phyloP scores from a whole-genome alignment of 1,140 invertebrate species.

The Amyelois transitella region DNA sequence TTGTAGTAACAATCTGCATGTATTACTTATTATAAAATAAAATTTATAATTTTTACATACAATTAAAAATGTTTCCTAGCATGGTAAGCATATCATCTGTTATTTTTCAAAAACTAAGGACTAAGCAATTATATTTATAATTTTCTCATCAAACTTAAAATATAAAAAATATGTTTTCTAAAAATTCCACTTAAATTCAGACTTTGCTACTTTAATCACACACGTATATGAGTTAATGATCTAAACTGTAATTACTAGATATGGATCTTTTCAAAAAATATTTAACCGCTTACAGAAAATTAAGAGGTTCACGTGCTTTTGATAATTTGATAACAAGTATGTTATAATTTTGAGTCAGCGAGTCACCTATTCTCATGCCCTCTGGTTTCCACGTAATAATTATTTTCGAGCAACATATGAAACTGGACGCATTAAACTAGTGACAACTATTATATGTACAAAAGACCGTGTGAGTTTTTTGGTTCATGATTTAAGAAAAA shows the following conservation, averaged over 20 bases:
- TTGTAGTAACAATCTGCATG: neutral
- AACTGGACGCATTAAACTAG: neutral
- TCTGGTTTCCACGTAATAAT: constrained; percentile 12
- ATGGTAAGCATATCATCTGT: no score
- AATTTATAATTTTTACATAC: no score
- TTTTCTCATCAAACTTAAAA: neutral
- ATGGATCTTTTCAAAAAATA: constrained; percentile 65
- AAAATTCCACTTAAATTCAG: neutral
- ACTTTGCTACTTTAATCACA: constrained; percentile 24
- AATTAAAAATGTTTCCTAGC: no score
- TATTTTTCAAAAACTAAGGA: no score
- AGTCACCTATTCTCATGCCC: constrained; percentile 49
- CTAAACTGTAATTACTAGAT: constrained; percentile 68
- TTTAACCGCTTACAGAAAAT: constrained; percentile 67
- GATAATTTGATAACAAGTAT: constrained; percentile 70
- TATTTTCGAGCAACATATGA: neutral
- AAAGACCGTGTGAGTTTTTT: no score
- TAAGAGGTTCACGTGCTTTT: constrained; percentile 68
- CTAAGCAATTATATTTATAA: no score
- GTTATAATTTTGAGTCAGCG: constrained; percentile 24
- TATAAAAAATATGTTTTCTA: no score
- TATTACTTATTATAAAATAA: no score
- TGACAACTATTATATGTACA: neutral
- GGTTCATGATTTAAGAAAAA: no score
- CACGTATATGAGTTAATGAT: constrained; percentile 51